Percentiles rank a stretch among this genome's conserved stretches.
phyloP scores from a whole-genome alignment of 2,888 invertebrate species.

The Cheilosia vernalis region DNA sequence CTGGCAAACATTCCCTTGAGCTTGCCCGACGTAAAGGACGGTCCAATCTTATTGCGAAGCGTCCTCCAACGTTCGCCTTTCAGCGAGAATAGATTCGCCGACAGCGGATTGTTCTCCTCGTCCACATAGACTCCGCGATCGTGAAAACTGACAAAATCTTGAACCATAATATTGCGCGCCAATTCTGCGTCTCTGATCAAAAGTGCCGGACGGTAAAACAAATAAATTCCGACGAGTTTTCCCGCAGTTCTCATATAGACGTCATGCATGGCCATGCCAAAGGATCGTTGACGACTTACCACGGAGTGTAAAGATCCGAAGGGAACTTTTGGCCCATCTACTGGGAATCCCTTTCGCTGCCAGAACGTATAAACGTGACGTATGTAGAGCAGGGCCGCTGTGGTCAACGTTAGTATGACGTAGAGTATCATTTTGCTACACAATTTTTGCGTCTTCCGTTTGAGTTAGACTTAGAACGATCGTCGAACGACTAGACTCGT shows the following conservation, averaged over 20 bases:
- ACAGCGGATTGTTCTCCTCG: constrained; percentile 86
- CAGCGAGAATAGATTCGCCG: constrained; percentile 85
- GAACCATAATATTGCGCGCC: constrained; percentile 86
- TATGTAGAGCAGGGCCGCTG: constrained; percentile 76
- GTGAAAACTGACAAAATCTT: constrained; percentile 87
- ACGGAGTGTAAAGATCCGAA: constrained; percentile 87
- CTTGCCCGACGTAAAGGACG: constrained; percentile 88
- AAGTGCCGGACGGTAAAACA: constrained; percentile 86
- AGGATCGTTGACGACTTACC: constrained; percentile 85
- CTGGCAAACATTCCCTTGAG: constrained; percentile 87
- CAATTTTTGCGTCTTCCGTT: too few relatives aligned
- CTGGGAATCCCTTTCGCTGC: constrained; percentile 85
- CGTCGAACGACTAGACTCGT: too few relatives aligned
- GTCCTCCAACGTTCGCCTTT: constrained; percentile 85
- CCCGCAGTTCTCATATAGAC: constrained; percentile 83
- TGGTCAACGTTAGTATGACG: constrained; percentile 67
- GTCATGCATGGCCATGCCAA: constrained; percentile 87
- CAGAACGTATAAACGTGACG: constrained; percentile 84
- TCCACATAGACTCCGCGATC: constrained; percentile 87
- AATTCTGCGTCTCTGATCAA: constrained; percentile 86
- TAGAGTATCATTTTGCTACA: constrained; percentile 63
- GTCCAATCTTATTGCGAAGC: constrained; percentile 86
- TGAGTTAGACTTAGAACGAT: too few relatives aligned
- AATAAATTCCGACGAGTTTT: constrained; percentile 86
- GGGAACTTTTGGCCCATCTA: constrained; percentile 85